Base-by-base conservation (phyloP, 2,888 invertebrate genomes). In the Drosophila longiperda region DNA sequence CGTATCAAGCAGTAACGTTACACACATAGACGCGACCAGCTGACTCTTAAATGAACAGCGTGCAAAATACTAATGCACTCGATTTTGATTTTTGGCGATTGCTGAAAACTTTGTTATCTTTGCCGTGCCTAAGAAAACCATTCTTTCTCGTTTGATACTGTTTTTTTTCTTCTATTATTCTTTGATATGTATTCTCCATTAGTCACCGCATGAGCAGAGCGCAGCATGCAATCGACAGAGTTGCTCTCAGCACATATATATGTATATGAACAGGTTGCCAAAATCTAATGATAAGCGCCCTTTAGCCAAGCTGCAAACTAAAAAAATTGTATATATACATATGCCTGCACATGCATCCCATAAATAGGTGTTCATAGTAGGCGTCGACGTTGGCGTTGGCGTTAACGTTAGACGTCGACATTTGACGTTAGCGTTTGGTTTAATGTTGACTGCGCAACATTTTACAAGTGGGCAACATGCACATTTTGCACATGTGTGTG, bases 401-500 rank as follows among this genome's bases (percentile, higher is more conserved):
- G 60, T 20, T 23, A 54, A 45, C 59, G 67, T 26, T 26, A 26
- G 26, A 59, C 64, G 59, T 48, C n/a, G 63, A 53, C 65, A 45
- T 68, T 55, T 60, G 38, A 26, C 50, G 53, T 57, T 52, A 62
- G 42, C 55, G 42, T 57, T 29, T 32, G 40, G 29, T 60, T 32
- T 38, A 34, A 58, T 29, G 55, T 55, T 59, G 68, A 26, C 60
- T 11, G 33, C 49, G 58, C 57, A 33, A 71, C 64, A 75, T 80
- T 84, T 84, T 73, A 73, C 72, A 78, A 75, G 78, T 78, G 75
- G 69, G 75, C 66, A 65, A 48, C 58, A 59, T 74, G 78, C 62
- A 75, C 78, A 80, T 78, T 73, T 63, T 75, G 66, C 53, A 48
- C 45, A 40, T 20, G 52, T 59, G 29, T 69, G 53, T 29, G 40